A percentile compares a stretch with the other conserved stretches of the same genome.
Conservation (phyloP, 2,113 vertebrate genomes). For the Pitta sordida region DNA sequence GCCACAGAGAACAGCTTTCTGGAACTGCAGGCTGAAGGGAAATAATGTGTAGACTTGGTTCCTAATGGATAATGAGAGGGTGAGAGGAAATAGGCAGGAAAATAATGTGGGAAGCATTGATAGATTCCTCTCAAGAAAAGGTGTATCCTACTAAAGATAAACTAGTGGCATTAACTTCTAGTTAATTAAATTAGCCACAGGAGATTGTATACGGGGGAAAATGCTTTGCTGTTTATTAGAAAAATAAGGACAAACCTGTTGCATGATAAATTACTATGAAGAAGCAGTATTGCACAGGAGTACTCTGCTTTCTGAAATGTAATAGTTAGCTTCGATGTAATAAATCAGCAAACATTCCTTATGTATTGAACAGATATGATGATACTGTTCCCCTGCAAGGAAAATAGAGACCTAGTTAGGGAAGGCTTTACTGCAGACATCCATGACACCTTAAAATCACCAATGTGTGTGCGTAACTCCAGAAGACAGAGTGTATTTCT, state of each 20-base stretch:
- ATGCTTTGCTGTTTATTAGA: background rate
- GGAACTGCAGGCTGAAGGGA: background rate
- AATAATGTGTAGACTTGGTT: background rate
- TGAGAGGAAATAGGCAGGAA: background rate
- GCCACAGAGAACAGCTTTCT: background rate
- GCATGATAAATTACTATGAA: background rate
- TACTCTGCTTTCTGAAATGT: background rate
- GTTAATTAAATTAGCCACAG: constrained; percentile 25
- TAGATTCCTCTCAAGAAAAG: background rate
- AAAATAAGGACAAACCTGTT: background rate
- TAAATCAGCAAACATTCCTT: background rate
- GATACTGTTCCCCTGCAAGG: background rate
- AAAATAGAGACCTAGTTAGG: background rate
- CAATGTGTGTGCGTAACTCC: background rate
- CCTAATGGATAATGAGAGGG: background rate
- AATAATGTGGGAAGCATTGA: background rate
- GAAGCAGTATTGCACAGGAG: background rate
- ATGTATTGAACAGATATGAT: background rate
- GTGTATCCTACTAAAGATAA: background rate
- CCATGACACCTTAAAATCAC: background rate
- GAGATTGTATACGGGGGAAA: background rate
- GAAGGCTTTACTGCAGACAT: background rate
- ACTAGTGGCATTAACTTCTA: background rate
- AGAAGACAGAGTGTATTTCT: background rate
- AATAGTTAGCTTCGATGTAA: background rate